These are phyloP conservation scores for Julus scanicus DNA, from an alignment of 2,888 invertebrate genomes.

Conservation along the genomic window DNA sequence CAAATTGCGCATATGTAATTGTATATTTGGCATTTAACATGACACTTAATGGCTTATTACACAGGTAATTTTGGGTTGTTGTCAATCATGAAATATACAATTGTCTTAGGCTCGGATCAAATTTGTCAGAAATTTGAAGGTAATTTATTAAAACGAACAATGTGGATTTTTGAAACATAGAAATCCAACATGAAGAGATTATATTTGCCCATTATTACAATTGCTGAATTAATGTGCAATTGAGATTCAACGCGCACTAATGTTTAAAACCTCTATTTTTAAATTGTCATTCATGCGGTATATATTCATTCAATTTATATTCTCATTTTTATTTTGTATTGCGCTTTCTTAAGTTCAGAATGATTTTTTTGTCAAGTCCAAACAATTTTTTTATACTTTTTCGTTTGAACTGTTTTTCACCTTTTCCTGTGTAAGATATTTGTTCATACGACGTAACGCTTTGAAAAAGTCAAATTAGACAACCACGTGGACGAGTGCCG, in stretches of 20 bases:
- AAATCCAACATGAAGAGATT: background rate
- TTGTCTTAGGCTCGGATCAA: background rate
- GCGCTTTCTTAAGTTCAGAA: background rate
- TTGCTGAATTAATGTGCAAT: slow-evolving; percentile 30
- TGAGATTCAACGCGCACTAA: slow-evolving; percentile 12
- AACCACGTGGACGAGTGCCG: background rate
- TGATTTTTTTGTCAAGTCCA: background rate
- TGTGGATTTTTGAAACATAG: background rate
- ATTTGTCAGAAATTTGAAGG: background rate
- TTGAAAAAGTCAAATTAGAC: slow-evolving; percentile 2
- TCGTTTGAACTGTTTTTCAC: background rate
- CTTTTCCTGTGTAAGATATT: slow-evolving; percentile 36
- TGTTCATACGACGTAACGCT: background rate
- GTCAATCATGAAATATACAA: background rate
- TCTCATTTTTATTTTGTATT: slow-evolving; percentile 41
- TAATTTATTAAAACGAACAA: background rate
- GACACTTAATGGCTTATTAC: no score
- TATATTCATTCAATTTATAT: background rate
- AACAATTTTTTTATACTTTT: background rate
- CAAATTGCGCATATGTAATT: no score
- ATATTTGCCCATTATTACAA: background rate
- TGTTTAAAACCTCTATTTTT: slow-evolving; percentile 2
- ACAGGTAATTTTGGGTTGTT: background rate
- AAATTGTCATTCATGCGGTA: slow-evolving; percentile 5
- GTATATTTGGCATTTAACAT: background rate